Evolutionary conservation across 2,888 invertebrate species (phyloP), one percentile per base, ranked within the genome.

Genomic region (Ornithoptera priamus): DNA sequence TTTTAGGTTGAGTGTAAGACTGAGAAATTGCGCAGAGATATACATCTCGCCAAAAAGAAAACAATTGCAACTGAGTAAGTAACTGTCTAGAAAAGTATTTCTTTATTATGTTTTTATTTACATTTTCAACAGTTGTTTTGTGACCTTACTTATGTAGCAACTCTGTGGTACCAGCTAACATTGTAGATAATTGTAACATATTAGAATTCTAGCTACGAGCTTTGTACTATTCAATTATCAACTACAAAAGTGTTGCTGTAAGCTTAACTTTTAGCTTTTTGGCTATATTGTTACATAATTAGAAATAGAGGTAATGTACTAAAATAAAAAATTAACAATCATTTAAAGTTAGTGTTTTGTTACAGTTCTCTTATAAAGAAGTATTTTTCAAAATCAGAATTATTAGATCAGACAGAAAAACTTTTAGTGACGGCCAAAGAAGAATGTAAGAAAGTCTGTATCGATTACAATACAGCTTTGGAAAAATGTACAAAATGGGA

Each of bases 11-110:
- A 74, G 24, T 76, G 70, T 57, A 77, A 74, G 65, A 46, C 72
- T 46, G 81, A 82, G 20, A 81, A 77, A 70, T 75, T 77, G 59
- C 75, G 75, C 10, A 82, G 76, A 73, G 75, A 80, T 20, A 72
- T 86, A 67, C 60, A 75, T 56, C 73, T 77, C 56, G 72, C 80
- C 3, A 89, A 89, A 74, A 80, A 81, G 72, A 87, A 85, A 79
- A 81, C 82, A 30, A 77, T 86, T 42, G 76, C 78, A 50, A 84
- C 85, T 57, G 78, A 86, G 89, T 89, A 77, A 88, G 88, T 65
- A 15, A 53, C 6, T 22, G 24, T 22, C 10, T 1, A 10, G 10
- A 58, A 58, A 22, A 22, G 10, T 58, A 12, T 58, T 22, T 24
- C 10, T 58, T n/a, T 18, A 53, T 5, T 53, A 3, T 5, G 4